Evolutionary conservation across 2,797 vertebrate genomes (phyloP).

Genomic region (Pseudomugil tenellus): DNA sequence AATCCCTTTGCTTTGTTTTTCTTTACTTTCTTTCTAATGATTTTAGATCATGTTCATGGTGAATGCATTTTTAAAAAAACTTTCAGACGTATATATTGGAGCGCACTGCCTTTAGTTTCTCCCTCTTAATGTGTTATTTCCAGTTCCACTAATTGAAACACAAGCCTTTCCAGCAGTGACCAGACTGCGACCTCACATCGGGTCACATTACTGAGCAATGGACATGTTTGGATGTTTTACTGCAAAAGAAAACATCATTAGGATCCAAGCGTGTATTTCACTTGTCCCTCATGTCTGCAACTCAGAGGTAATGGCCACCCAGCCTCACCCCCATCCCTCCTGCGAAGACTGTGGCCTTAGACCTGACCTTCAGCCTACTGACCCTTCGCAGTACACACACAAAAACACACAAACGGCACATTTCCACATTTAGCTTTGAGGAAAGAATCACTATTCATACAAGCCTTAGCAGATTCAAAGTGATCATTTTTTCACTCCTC

Average conservation of each 20-base stretch:
- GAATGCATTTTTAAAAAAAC: too few species aligned
- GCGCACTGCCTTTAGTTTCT: conserved; percentile 16
- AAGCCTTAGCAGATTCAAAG: conserved; percentile 53
- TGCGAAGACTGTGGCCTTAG: conserved; percentile 66
- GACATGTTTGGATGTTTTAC: conserved; percentile 83
- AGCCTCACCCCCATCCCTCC: conserved; percentile 22
- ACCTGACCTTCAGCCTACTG: conserved; percentile 77
- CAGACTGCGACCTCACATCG: conserved; percentile 73
- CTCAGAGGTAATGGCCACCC: conserved; percentile 54
- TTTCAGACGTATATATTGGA: conserved; percentile 3
- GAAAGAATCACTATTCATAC: conserved; percentile 37
- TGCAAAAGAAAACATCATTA: conserved; percentile 83
- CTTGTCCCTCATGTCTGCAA: conserved; percentile 77
- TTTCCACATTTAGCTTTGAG: conserved; percentile 30
- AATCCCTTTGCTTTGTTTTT: not conserved
- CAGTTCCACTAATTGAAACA: conserved; percentile 74
- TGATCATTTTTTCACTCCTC: conserved; percentile 42
- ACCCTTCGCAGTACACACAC: conserved; percentile 38
- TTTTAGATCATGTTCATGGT: too few species aligned
- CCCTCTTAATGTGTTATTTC: conserved; percentile 65
- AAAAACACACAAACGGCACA: conserved; percentile 9
- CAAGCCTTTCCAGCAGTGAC: conserved; percentile 77
- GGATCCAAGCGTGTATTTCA: conserved; percentile 77
- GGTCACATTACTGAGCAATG: conserved; percentile 81
- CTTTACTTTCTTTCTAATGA: conserved; percentile 2